phyloP scores from a whole-genome alignment of 1,140 invertebrate genomes.

The Aphis craccivora region DNA sequence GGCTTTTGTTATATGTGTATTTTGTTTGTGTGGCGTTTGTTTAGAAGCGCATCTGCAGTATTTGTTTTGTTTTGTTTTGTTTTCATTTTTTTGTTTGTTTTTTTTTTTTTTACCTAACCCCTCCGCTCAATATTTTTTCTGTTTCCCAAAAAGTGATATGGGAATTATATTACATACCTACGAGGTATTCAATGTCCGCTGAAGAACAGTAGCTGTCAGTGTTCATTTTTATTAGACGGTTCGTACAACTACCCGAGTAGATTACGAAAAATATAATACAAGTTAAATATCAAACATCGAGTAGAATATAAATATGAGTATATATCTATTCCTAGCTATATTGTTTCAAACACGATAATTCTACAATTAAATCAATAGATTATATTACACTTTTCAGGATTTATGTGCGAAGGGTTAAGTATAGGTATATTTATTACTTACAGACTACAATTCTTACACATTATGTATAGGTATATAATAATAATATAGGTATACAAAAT shows the following conservation, averaged over 20 bases:
- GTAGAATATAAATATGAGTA: too few species aligned
- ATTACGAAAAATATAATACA: background rate
- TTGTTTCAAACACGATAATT: too few species aligned
- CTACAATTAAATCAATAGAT: too few species aligned
- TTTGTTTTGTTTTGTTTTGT: background rate
- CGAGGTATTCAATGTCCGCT: background rate
- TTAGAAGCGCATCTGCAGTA: conserved; percentile 23
- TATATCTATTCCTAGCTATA: too few species aligned
- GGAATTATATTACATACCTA: background rate
- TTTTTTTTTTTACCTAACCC: background rate
- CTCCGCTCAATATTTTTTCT: background rate
- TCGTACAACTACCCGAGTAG: background rate
- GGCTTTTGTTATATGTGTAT: conserved; percentile 25
- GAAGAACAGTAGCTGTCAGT: background rate
- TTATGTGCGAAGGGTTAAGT: too few species aligned
- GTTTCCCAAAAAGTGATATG: background rate
- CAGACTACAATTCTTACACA: too few species aligned
- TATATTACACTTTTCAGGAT: too few species aligned
- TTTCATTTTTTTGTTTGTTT: background rate
- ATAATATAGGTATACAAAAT: too few species aligned
- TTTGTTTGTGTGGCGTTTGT: conserved; percentile 35
- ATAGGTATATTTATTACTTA: too few species aligned
- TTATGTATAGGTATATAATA: too few species aligned
- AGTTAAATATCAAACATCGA: background rate
- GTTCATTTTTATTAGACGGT: background rate